A percentile compares a stretch with the other conserved stretches of the same genome.
Evolutionary conservation across 30 jellyfish, hydroid and myxozoan genomes (phyloP).

Genomic region (Phacellophora camtschatica): DNA sequence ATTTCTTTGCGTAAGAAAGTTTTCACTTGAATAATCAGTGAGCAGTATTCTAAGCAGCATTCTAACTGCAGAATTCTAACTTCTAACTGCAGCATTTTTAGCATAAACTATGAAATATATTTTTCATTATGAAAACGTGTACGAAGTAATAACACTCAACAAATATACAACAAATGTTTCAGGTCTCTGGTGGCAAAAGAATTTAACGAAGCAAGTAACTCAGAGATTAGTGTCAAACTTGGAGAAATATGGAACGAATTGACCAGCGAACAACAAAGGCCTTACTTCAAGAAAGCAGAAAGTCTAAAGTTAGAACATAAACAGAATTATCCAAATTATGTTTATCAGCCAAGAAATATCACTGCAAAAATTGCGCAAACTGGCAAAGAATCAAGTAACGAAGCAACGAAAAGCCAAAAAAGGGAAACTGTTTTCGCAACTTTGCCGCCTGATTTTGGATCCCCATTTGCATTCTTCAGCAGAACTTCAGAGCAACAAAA

Average conservation of each 20-base stretch:
- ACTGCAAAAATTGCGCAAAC: constrained; percentile 2
- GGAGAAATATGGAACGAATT: constrained; percentile 80
- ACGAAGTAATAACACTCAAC: too few relatives aligned
- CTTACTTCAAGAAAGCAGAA: constrained; percentile 72
- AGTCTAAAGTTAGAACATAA: constrained; percentile 48
- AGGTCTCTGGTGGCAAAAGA: constrained; percentile 81
- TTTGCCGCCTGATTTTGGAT: constrained; percentile 28
- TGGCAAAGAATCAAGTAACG: not conserved
- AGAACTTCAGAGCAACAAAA: too few relatives aligned
- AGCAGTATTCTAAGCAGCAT: too few relatives aligned
- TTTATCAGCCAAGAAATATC: constrained; percentile 50
- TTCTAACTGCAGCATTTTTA: too few relatives aligned
- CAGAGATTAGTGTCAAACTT: constrained; percentile 77
- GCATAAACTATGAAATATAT: too few relatives aligned
- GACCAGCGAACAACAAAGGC: constrained; percentile 62
- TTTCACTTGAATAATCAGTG: too few relatives aligned
- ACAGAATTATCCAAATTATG: constrained; percentile 64
- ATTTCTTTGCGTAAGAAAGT: too few relatives aligned
- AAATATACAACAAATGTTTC: too few relatives aligned
- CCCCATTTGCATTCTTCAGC: constrained; percentile 29
- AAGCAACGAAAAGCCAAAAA: not conserved
- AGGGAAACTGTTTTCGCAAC: not conserved
- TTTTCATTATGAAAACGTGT: too few relatives aligned
- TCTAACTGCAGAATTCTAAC: too few relatives aligned
- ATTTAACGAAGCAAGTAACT: constrained; percentile 71